Conservation (phyloP, 2,113 vertebrate species). For the Corythoichthys haematopterus region DNA sequence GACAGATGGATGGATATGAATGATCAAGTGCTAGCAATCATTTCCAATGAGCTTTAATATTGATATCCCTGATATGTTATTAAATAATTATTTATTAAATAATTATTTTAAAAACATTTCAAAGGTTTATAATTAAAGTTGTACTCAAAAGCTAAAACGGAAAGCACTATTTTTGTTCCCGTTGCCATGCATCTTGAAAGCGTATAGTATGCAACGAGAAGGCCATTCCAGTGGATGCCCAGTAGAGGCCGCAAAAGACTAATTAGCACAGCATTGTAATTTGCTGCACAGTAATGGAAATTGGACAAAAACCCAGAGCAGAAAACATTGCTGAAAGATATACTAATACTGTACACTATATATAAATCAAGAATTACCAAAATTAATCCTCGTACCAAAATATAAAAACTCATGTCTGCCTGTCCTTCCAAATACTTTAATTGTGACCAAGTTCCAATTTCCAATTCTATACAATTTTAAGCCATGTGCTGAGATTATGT, state of each 20-base stretch:
- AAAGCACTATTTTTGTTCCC: neutral
- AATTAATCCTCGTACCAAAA: neutral
- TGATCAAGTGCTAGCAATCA: neutral
- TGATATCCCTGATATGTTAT: neutral
- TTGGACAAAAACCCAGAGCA: constrained; percentile 20
- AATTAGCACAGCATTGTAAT: constrained; percentile 41
- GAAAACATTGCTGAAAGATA: constrained; percentile 8
- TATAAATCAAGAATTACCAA: neutral
- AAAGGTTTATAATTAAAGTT: neutral
- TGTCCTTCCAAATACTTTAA: too few species aligned
- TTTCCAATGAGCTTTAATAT: neutral
- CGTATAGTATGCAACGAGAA: neutral
- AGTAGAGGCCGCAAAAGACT: constrained; percentile 73
- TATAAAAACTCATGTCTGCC: too few species aligned
- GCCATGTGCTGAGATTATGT: too few species aligned
- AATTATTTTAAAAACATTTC: neutral
- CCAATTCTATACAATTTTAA: too few species aligned
- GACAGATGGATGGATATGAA: neutral
- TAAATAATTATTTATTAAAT: neutral
- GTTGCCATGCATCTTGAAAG: neutral
- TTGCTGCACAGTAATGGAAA: constrained; percentile 18
- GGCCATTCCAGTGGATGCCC: constrained; percentile 31
- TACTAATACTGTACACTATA: neutral
- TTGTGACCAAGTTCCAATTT: too few species aligned
- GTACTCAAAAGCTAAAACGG: neutral